Evolutionary conservation across 2,797 vertebrate genomes (phyloP), one percentile per base, ranked within the genome.

Genomic region (Vipera ursinii): DNA sequence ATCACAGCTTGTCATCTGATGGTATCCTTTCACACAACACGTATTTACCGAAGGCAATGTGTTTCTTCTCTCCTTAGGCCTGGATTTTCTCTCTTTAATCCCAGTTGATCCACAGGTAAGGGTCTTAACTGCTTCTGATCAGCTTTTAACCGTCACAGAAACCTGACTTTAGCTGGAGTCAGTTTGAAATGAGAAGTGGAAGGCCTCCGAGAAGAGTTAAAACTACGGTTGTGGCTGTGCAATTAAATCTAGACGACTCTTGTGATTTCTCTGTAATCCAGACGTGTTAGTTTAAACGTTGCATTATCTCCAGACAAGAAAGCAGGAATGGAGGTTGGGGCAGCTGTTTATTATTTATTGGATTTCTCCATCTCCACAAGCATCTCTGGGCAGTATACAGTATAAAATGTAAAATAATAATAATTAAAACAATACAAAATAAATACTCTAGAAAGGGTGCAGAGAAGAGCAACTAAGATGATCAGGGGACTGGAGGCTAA

Each of bases 1-100:
- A 44, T 22, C 65, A 32, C n/a, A 69, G 26, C 7, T 32, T 5
- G 26, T 6, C 4, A 6, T 59, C 32, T 48, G 4, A 63, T 28
- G 13, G 13, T 38, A 69, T 61, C 22, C 65, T 87, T 88, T 12
- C 73, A 32, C 32, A 13, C 56, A 69, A 24, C 0, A 0, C 48
- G 20, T 48, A 44, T 48, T 55, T 38, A 9, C 60, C 69, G 55
- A 92, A 57, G 17, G 24, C 32, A 13, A 44, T 13, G 0, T 65
- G 26, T 91, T 56, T 97, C 55, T 56, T 97, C 53, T 97, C 94
- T 88, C 97, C 95, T 92, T 94, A 99, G 99, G 98, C 98, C 97
- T 99, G 98, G 99, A 99, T 97, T 98, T 99, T 95, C 99, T 99
- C 97, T 99, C 99, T 8, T 97, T 99, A 96, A 99, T 99, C 96